Percentiles rank a stretch among this genome's conserved stretches.
These are phyloP conservation scores for Platyura marginata DNA, from an alignment of 1,140 invertebrate genomes.

Conservation along the genomic window DNA sequence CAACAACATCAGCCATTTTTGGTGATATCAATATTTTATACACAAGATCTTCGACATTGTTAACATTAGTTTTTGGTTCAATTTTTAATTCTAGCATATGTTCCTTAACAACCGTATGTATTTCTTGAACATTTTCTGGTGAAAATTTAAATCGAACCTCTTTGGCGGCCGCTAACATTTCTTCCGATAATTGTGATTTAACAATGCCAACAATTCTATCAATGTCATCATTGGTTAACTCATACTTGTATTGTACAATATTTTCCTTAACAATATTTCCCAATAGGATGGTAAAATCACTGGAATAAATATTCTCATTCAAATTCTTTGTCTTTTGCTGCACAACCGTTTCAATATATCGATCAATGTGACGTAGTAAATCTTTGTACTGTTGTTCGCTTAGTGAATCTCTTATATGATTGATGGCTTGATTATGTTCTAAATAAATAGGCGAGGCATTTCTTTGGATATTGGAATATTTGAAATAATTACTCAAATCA, in stretches of 20 bases:
- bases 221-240: background rate
- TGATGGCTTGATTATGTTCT: constrained; percentile 2
- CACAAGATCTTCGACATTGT: constrained; percentile 14
- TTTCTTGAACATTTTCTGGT: too few relatives aligned
- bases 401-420: constrained; percentile 12
- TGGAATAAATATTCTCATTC: constrained; percentile 4
- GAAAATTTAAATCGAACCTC: too few relatives aligned
- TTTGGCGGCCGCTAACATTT: too few relatives aligned
- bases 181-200: too few relatives aligned
- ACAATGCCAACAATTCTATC: background rate
- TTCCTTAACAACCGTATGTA: too few relatives aligned
- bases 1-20: constrained; percentile 11
- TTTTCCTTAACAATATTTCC: background rate
- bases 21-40: constrained; percentile 9
- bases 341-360: constrained; percentile 18
- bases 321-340: constrained; percentile 13
- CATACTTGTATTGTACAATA: constrained; percentile 1
- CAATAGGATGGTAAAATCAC: background rate
- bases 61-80: constrained; percentile 10
- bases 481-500: too few relatives aligned
- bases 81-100: background rate
- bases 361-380: constrained; percentile 20
- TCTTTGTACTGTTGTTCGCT: constrained; percentile 19
- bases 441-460: too few relatives aligned
- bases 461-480: too few relatives aligned